Conservation (phyloP, 2,888 invertebrate species). For the Phania funesta region DNA sequence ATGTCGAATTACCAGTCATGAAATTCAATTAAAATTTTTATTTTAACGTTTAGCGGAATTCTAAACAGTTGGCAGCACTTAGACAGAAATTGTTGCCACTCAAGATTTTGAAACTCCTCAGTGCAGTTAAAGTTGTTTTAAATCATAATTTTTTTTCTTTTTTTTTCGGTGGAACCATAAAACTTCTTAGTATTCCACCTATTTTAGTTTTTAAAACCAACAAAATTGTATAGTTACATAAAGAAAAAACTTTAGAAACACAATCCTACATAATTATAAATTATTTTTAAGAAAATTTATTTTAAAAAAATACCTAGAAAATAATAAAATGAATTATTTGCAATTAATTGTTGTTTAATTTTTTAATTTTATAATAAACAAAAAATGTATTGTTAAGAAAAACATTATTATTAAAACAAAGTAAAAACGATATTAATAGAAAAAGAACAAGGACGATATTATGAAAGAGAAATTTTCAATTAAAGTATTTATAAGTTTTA, state of each 20-base stretch:
- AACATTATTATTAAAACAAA: slow-evolving; percentile 26
- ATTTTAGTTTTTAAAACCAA: neutral
- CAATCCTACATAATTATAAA: slow-evolving; percentile 43
- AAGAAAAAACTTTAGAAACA: slow-evolving; percentile 49
- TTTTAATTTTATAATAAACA: slow-evolving; percentile 41
- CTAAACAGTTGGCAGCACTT: too few species aligned
- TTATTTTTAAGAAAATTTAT: slow-evolving; percentile 50
- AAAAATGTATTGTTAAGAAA: slow-evolving; percentile 52
- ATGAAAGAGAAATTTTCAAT: slow-evolving; percentile 37
- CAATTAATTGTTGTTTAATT: slow-evolving; percentile 63
- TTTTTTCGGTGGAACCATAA: too few species aligned
- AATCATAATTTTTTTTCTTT: too few species aligned
- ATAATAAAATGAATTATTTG: slow-evolving; percentile 30
- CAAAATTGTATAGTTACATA: slow-evolving; percentile 43
- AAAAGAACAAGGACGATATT: too few species aligned
- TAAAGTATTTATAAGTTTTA: slow-evolving; percentile 58
- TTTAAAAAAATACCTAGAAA: slow-evolving; percentile 16
- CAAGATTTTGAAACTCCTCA: too few species aligned
- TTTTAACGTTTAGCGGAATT: too few species aligned
- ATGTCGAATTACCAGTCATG: too few species aligned
- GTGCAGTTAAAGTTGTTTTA: too few species aligned
- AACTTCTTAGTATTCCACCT: too few species aligned
- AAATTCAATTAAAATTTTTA: too few species aligned
- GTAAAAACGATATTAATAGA: slow-evolving; percentile 22
- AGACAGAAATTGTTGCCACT: too few species aligned